Conservation (phyloP, 2,797 vertebrate genomes). For the Coregonus suidteri region DNA sequence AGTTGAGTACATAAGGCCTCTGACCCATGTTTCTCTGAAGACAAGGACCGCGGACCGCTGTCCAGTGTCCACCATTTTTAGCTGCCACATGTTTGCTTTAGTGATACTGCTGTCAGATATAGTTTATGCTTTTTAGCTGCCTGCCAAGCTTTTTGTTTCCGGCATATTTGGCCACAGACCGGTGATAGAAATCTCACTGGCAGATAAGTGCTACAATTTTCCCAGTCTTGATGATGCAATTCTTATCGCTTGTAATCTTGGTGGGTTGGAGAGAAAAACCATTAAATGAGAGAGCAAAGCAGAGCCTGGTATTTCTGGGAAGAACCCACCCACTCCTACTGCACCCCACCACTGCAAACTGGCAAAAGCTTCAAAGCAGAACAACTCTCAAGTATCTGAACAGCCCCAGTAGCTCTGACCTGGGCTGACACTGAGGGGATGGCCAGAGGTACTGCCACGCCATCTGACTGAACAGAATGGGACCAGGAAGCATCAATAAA, state of each 20-base stretch:
- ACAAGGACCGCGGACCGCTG: neutral
- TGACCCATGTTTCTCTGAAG: neutral
- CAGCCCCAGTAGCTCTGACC: slow-evolving; percentile 30
- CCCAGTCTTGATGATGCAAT: slow-evolving; percentile 15
- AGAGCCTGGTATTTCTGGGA: slow-evolving; percentile 1
- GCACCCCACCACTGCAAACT: neutral
- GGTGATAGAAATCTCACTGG: slow-evolving; percentile 17
- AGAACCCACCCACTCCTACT: slow-evolving; percentile 41
- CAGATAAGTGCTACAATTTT: slow-evolving; percentile 27
- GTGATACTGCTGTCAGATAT: slow-evolving; percentile 1
- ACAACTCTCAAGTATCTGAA: slow-evolving; percentile 34
- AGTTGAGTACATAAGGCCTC: neutral
- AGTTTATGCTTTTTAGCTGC: neutral
- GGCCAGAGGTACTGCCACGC: neutral
- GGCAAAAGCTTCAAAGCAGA: slow-evolving; percentile 24
- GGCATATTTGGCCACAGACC: slow-evolving; percentile 23
- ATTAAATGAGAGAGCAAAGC: slow-evolving; percentile 18
- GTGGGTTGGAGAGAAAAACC: slow-evolving; percentile 37
- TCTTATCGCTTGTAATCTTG: slow-evolving; percentile 20
- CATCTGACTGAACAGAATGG: neutral
- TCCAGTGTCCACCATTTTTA: neutral
- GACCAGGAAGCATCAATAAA: neutral
- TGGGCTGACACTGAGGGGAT: slow-evolving; percentile 12
- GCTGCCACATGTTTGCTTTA: neutral
- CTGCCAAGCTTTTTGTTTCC: slow-evolving; percentile 26